These are phyloP conservation scores for Sebastes oblongus DNA, from an alignment of 2,797 vertebrate species.

Conservation along the genomic window DNA sequence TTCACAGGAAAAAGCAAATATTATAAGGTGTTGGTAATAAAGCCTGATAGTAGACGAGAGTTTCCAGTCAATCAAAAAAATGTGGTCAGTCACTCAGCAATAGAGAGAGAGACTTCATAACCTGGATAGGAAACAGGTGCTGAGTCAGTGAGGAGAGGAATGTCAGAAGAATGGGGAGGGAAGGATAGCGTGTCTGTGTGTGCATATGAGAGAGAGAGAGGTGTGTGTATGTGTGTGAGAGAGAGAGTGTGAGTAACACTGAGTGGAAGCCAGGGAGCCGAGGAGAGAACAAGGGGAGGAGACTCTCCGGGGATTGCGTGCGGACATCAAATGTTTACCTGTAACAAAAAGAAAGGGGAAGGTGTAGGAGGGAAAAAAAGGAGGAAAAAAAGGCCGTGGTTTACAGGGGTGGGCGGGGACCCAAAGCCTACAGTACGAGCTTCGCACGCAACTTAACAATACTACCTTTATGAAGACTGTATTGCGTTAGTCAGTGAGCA, in stretches of 20 bases:
- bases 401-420: conserved; percentile 86
- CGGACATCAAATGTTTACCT: conserved; percentile 88
- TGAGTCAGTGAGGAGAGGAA: conserved; percentile 84
- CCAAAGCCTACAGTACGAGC: conserved; percentile 78
- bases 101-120: conserved; percentile 1
- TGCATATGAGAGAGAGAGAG: conserved; percentile 21
- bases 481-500: conserved; percentile 77
- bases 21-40: neutral
- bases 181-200: conserved; percentile 48
- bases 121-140: conserved; percentile 77
- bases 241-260: conserved; percentile 70
- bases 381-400: conserved; percentile 84
- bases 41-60: neutral
- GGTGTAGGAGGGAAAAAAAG: conserved; percentile 82
- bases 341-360: conserved; percentile 85
- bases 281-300: conserved; percentile 74
- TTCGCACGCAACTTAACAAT: conserved; percentile 93
- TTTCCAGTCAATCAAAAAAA: conserved; percentile 17
- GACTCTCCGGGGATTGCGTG: conserved; percentile 82
- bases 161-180: conserved; percentile 74
- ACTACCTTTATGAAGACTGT: conserved; percentile 88
- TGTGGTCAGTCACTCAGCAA: neutral
- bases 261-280: conserved; percentile 69
- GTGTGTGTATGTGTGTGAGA: conserved; percentile 7
- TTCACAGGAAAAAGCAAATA: neutral